Base-by-base conservation (phyloP, 2,113 vertebrate species). In the Phoenicopterus ruber region DNA sequence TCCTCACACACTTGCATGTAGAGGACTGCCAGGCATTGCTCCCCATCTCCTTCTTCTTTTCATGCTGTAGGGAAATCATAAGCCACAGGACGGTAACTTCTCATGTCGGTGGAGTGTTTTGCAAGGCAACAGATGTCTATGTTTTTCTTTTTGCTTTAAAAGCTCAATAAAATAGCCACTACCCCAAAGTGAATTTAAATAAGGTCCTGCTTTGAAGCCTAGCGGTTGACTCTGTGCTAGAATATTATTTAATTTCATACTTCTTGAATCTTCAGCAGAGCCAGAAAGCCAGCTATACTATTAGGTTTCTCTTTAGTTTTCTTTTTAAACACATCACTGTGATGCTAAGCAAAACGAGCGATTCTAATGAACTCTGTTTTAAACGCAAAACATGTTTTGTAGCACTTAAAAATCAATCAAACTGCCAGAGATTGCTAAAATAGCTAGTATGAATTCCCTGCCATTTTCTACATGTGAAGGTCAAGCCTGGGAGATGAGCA, bases 351-450 rank as follows among this genome's bases (percentile, higher is more conserved):
- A 87, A 76, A 46, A 31, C 59, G 11, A 63, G 69, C 2, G 4
- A 38, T 66, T 84, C 17, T 91, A 90, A 86, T 76, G 47, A 72
- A 69, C 54, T 84, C 59, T 55, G 40, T 78, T 94, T 73, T 55
- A 88, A 90, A 96, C 63, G 65, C 78, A 96, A 95, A 96, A 96
- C 90, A 96, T 83, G 92, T 86, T 96, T 87, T 88, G 52, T 47
- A 90, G 67, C 71, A 85, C 63, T 80, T 83, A 87, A 94, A 94
- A 94, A 89, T 69, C 86, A 91, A 67, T 67, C 83, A 85, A 25
- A 31, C 70, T 88, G 74, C 55, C 59, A 22, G 71, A 82, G 81
- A 62, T 79, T 66, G 89, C 89, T 90, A 92, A 96, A 94, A 95
- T 50, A 94, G 82, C 59, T 71, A 46, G 17, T 73, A 81, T 70